Evolutionary conservation across 2,113 vertebrate species (phyloP), one percentile per base, ranked within the genome.

Genomic region (Syrrhaptes paradoxus): DNA sequence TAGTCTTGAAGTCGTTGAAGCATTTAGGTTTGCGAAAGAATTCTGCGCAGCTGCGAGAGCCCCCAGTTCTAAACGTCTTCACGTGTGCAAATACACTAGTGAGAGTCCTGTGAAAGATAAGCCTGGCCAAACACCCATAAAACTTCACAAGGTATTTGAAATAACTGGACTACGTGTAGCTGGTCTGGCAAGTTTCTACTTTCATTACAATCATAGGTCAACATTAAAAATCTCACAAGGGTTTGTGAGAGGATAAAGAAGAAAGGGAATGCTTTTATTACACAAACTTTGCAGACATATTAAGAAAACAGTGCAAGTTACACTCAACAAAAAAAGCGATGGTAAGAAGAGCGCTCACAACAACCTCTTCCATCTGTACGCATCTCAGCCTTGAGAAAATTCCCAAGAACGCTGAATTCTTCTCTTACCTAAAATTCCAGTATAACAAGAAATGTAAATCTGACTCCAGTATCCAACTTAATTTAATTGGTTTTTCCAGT

Each of bases 91-190:
- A 70, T 4, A 4, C 5, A 24, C 7, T 9, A 8, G 8, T 22
- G 32, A 12, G 22, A 83, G 45, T 20, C 66, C n/a, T 0, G 6
- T 25, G 43, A 43, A 66, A 58, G 5, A 2, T 3, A 43, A 51
- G 32, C 1, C 48, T 7, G 31, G 17, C 4, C 61, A 59, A 55
- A 45, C 31, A 36, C 36, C 15, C 28, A 14, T 3, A 13, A 28
- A 52, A 61, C 52, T 43, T 45, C 57, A 10, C 4, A 21, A 49
- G 8, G n/a, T 20, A 18, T 25, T 2, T 17, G 18, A 83, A 86
- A 31, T 3, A 20, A 85, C 11, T 15, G 34, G 7, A 17, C 8
- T 32, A 15, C 0, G 4, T 0, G 1, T 6, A 54, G 74, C 87
- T 62, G 51, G 57, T 32, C 54, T 41, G 52, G 48, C 29, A 34